A percentile compares a stretch with the other conserved stretches of the same genome.
Evolutionary conservation across 2,888 invertebrate genomes (phyloP).

Genomic region (Meliscaeva auricollis): DNA sequence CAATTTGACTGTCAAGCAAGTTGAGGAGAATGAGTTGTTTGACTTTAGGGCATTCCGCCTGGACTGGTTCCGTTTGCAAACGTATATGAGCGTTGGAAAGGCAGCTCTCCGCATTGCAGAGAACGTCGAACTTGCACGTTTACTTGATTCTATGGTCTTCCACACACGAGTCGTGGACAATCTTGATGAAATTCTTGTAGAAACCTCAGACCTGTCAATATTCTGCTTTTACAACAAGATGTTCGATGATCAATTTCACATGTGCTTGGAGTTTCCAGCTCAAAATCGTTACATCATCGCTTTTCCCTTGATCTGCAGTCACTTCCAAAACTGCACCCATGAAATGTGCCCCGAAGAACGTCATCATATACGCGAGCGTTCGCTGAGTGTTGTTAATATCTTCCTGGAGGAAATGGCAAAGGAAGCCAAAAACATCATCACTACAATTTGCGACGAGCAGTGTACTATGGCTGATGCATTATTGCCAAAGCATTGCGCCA

Average conservation of each 20-base stretch:
- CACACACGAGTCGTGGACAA: conserved; percentile 99
- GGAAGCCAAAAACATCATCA: conserved; percentile 99
- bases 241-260: conserved; percentile 99
- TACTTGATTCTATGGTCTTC: conserved; percentile 97
- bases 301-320: conserved; percentile 98
- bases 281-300: conserved; percentile 99
- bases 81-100: conserved; percentile 94
- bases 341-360: conserved; percentile 99
- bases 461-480: conserved; percentile 98
- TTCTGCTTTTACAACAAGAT: conserved; percentile 99
- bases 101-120: conserved; percentile 92
- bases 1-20: conserved; percentile 95
- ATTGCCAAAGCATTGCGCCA: conserved; percentile 97
- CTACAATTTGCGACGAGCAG: conserved; percentile 99
- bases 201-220: conserved; percentile 98
- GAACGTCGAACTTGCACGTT: conserved; percentile 93
- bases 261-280: conserved; percentile 99
- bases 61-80: conserved; percentile 99
- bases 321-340: conserved; percentile 99
- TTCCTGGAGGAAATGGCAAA: conserved; percentile 99
- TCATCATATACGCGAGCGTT: conserved; percentile 97
- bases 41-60: conserved; percentile 97
- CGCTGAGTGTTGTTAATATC: conserved; percentile 97
- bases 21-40: conserved; percentile 97
- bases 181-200: conserved; percentile 97